A percentile compares a stretch with the other conserved stretches of the same genome.
Conservation (phyloP, 1,140 invertebrate species). For the Anoplophora glabripennis region DNA sequence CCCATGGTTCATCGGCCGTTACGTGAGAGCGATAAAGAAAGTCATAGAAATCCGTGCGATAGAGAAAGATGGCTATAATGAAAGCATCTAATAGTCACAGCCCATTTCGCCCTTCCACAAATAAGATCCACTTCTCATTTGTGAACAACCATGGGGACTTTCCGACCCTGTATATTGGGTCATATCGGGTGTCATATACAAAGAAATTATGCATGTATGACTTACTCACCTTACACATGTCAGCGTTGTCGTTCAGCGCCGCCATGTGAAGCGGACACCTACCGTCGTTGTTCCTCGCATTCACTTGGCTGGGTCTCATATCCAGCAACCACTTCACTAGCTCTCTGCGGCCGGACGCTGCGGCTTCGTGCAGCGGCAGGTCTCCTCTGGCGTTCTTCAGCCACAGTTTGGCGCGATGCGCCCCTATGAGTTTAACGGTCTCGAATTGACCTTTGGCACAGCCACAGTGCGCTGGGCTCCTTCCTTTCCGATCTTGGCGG, state of each 20-base stretch:
- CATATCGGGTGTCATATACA: too few species aligned
- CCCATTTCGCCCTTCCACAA: too few species aligned
- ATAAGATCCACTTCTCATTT: too few species aligned
- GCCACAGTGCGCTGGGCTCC: conserved; percentile 80
- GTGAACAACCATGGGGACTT: too few species aligned
- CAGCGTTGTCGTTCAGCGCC: conserved; percentile 89
- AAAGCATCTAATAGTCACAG: too few species aligned
- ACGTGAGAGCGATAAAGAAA: too few species aligned
- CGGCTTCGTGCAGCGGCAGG: conserved; percentile 91
- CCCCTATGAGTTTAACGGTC: conserved; percentile 69
- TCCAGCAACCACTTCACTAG: conserved; percentile 82
- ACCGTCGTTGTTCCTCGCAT: conserved; percentile 89
- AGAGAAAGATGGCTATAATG: too few species aligned
- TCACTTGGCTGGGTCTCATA: conserved; percentile 78
- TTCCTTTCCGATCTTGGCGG: conserved; percentile 86
- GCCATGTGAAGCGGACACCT: conserved; percentile 91
- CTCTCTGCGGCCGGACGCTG: conserved; percentile 84
- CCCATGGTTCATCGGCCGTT: too few species aligned
- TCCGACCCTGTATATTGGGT: too few species aligned
- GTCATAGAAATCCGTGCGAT: too few species aligned
- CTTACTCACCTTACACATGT: conserved; percentile 75
- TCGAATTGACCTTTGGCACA: conserved; percentile 94
- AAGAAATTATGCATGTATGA: too few species aligned
- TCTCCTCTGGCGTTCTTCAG: conserved; percentile 88
- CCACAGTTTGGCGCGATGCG: conserved; percentile 87